A percentile compares a stretch with the other conserved stretches of the same genome.
These are phyloP conservation scores for Emydura subglobosa DNA, from an alignment of 2,113 vertebrate species.

Conservation along the genomic window DNA sequence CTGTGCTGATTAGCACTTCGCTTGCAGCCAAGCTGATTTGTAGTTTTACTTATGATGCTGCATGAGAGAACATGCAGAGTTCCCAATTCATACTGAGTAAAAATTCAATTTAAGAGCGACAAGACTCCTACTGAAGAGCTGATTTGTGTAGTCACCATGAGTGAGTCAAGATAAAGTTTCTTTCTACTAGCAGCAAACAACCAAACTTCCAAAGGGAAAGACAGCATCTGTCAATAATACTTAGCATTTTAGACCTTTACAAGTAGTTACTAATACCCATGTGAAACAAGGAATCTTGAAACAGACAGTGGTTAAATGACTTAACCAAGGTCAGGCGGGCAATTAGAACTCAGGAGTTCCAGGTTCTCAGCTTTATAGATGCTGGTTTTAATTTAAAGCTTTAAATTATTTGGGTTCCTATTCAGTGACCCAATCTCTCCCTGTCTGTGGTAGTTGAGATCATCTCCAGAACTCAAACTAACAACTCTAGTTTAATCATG, in stretches of 20 bases:
- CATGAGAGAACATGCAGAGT: not conserved
- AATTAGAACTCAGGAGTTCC: not conserved
- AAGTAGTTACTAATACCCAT: not conserved
- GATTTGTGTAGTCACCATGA: not conserved
- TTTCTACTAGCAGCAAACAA: not conserved
- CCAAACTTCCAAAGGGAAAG: not conserved
- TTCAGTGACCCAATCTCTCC: not conserved
- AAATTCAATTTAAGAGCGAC: not conserved
- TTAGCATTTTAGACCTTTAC: not conserved
- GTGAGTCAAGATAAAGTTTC: not conserved
- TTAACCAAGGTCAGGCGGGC: not conserved
- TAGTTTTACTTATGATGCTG: not conserved
- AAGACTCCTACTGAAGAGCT: accelerated
- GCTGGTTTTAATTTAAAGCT: not conserved
- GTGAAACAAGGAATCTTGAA: not conserved
- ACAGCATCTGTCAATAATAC: accelerated
- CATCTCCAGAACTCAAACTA: not conserved
- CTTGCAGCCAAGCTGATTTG: not conserved
- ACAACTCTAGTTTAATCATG: not conserved
- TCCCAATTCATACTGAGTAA: not conserved
- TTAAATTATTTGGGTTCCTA: not conserved
- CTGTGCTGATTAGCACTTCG: not conserved
- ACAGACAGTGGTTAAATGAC: not conserved
- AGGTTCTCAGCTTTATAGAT: accelerated
- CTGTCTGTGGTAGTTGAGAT: not conserved